These are phyloP conservation scores for Gephyroberyx darwinii DNA, from an alignment of 2,797 vertebrate genomes.

Conservation along the genomic window DNA sequence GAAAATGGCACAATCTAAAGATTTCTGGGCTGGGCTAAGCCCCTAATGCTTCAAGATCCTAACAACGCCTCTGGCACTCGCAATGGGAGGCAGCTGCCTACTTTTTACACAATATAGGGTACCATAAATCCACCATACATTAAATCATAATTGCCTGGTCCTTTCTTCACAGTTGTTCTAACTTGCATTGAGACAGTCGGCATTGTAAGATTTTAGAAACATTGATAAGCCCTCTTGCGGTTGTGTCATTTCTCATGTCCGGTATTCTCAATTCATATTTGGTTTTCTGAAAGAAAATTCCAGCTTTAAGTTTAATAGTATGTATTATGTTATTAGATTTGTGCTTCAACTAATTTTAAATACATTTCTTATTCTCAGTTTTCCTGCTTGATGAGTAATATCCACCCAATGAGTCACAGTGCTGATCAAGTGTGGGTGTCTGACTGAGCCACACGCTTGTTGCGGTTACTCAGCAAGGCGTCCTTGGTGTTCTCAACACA, in stretches of 20 bases:
- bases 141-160: not conserved
- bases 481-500: slow-evolving; percentile 45
- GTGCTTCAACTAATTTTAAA: not conserved
- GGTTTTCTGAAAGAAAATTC: not conserved
- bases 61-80: too few species aligned
- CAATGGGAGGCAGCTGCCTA: not conserved
- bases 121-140: not conserved
- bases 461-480: slow-evolving; percentile 16
- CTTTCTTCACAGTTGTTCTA: not conserved
- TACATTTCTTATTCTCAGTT: not conserved
- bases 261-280: not conserved
- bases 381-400: not conserved
- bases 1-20: too few species aligned
- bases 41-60: too few species aligned
- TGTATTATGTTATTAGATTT: slow-evolving; percentile 4
- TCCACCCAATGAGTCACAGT: not conserved
- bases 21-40: too few species aligned
- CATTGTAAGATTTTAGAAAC: too few species aligned
- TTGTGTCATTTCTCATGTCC: not conserved
- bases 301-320: not conserved
- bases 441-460: not conserved
- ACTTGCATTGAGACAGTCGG: not conserved
- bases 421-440: not conserved
- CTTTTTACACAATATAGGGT: not conserved
- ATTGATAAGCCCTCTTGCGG: too few species aligned